A percentile compares a stretch with the other conserved stretches of the same genome.
Conservation (phyloP, 2,888 invertebrate genomes). For the Arge pagana region DNA sequence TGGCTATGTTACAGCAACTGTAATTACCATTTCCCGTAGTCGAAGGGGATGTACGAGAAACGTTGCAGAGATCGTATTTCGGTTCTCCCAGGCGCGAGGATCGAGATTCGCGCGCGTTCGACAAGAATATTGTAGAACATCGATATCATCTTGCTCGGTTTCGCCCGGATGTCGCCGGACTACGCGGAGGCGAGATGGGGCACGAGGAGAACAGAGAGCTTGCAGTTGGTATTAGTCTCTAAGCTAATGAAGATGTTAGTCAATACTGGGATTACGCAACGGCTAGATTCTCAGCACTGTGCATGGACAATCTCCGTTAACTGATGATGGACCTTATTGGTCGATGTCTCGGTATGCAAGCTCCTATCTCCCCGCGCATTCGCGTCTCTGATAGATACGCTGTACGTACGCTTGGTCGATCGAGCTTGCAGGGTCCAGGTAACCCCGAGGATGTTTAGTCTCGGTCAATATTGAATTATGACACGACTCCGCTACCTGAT, state of each 20-base stretch:
- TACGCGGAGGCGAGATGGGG: neutral
- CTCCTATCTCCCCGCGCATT: neutral
- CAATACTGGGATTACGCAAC: constrained; percentile 40
- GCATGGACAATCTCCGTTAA: constrained; percentile 3
- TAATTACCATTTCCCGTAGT: too few species aligned
- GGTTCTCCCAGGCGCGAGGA: too few species aligned
- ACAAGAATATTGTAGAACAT: too few species aligned
- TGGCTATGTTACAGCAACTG: too few species aligned
- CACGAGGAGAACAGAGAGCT: too few species aligned
- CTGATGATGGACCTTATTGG: neutral
- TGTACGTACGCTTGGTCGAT: constrained; percentile 23
- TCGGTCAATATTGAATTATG: constrained; percentile 44
- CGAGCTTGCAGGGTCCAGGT: constrained; percentile 27
- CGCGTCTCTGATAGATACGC: constrained; percentile 1
- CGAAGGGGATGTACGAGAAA: too few species aligned
- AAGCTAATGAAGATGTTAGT: constrained; percentile 54
- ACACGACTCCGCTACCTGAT: constrained; percentile 23
- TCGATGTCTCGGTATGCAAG: neutral
- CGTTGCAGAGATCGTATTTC: too few species aligned
- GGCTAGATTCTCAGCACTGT: constrained; percentile 2
- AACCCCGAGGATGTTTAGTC: constrained; percentile 32
- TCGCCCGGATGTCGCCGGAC: neutral
- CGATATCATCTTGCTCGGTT: neutral
- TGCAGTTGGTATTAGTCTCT: too few species aligned
- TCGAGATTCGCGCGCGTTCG: too few species aligned